These are phyloP conservation scores for Bombus polaris DNA, from an alignment of 1,140 invertebrate species.

Conservation along the genomic window DNA sequence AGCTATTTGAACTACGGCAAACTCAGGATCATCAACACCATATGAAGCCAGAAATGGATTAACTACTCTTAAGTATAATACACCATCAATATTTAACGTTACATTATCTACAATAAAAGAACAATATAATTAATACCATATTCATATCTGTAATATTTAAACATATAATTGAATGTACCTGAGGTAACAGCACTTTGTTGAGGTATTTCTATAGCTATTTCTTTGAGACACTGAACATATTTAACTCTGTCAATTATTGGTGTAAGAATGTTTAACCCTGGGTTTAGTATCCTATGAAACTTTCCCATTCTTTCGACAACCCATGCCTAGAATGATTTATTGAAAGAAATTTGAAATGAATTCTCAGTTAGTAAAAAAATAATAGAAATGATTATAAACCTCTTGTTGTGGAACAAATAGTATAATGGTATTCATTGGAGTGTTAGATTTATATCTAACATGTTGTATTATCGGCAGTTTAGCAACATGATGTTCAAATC, in stretches of 20 bases:
- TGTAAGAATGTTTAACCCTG: constrained; percentile 96
- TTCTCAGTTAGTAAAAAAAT: not conserved
- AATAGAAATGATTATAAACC: constrained; percentile 80
- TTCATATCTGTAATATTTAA: not conserved
- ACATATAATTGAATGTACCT: constrained; percentile 79
- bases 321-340: constrained; percentile 90
- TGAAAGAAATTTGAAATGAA: constrained; percentile 6
- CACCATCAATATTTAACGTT: constrained; percentile 97
- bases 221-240: constrained; percentile 99
- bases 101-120: constrained; percentile 91
- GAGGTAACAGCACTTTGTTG: constrained; percentile 98
- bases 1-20: constrained; percentile 98
- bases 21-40: constrained; percentile 99
- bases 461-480: constrained; percentile 55
- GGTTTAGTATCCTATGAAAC: constrained; percentile 95
- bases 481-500: constrained; percentile 56
- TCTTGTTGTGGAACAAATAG: constrained; percentile 99
- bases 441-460: constrained; percentile 85
- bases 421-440: constrained; percentile 95
- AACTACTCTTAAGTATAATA: constrained; percentile 96
- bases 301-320: constrained; percentile 99
- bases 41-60: constrained; percentile 98
- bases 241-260: constrained; percentile 97
- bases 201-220: constrained; percentile 99
- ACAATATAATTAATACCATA: not conserved